Percentiles rank a stretch among this genome's conserved stretches.
Conservation (phyloP, 2,113 vertebrate species). For the Scalopus aquaticus region DNA sequence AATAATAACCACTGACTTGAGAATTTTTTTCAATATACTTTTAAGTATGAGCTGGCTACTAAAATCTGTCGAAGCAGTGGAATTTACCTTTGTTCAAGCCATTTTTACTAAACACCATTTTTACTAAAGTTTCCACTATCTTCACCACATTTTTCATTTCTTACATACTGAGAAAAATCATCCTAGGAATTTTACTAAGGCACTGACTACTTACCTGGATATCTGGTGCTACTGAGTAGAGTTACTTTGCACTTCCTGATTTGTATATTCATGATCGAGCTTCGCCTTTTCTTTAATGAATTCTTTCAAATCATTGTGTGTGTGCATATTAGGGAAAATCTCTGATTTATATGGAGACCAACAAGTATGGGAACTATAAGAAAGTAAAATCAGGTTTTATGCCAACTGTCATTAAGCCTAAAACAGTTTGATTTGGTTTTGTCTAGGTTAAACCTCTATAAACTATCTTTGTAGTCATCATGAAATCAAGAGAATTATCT, state of each 20-base stretch:
- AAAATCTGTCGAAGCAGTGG: background rate
- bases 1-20: background rate
- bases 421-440: background rate
- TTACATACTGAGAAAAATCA: background rate
- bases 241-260: background rate
- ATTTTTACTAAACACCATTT: background rate
- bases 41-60: background rate
- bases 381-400: background rate
- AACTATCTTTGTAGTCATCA: background rate
- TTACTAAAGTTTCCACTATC: background rate
- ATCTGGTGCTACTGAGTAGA: background rate
- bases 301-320: background rate
- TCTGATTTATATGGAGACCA: background rate
- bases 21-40: background rate
- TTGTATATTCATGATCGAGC: background rate
- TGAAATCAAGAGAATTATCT: background rate
- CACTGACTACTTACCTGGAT: background rate
- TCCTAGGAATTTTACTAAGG: background rate
- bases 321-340: background rate
- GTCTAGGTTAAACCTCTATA: background rate
- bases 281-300: background rate
- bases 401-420: background rate
- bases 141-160: background rate
- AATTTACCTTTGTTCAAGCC: background rate
- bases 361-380: background rate